Base-by-base conservation (phyloP, 2,888 invertebrate species). In the Ornithoptera alexandrae region DNA sequence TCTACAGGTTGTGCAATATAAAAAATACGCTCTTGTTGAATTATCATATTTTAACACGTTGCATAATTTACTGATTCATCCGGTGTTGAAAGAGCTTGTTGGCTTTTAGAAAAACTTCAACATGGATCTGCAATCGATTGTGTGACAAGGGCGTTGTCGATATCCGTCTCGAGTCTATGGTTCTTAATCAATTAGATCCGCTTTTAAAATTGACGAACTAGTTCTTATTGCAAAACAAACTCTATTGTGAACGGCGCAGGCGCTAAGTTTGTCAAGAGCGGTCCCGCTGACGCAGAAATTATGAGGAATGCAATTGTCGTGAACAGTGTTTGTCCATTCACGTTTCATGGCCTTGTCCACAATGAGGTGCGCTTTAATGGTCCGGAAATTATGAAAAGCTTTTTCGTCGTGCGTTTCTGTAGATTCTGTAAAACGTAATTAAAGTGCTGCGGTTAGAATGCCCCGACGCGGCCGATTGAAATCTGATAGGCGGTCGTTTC, bases 161-260 rank as follows among this genome's bases (percentile, higher is more conserved):
- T 82, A 90, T 91, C 89, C 87, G 88, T 86, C 84, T 86, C 78
- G 73, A 77, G 75, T 81, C 82, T 61, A 71, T 71, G 70, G 84
- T 82, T 79, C 72, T 81, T 86, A 79, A 89, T 88, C 88, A 85
- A 91, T 91, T 89, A 78, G 90, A 87, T 88, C 78, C 88, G 90
- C 89, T 85, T 87, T 85, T 87, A 85, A 84, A 85, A 83, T 84
- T 85, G 87, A 88, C 87, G 84, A 75, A 73, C 76, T n/a, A 72
- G 74, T 82, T 80, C 79, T 56, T 60, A 67, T 70, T 67, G 57
- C 73, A 82, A 77, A 82, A 82, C 77, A 78, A 80, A 80, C 86
- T 86, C 81, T 85, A 86, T 81, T 76, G 79, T 79, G 76, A 80
- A 74, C 74, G 79, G 74, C 78, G 72, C 77, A 85, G 79, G 84